Base-by-base conservation (phyloP, 2,113 vertebrate genomes). In the Pithys albifrons region DNA sequence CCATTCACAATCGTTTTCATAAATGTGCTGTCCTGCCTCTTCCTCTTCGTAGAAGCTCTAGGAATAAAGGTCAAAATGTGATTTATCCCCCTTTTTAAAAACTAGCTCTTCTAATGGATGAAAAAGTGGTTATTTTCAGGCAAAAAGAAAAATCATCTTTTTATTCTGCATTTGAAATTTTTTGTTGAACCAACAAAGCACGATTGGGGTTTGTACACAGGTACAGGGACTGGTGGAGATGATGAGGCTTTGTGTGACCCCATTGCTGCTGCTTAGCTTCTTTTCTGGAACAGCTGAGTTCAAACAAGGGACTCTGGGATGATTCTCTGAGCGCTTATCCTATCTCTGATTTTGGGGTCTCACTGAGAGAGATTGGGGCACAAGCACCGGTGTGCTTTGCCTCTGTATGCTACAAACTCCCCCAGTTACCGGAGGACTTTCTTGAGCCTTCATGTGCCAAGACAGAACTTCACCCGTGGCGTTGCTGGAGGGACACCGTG, bases 291-390 rank as follows among this genome's bases (percentile, higher is more conserved):
- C 64, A 86, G 28, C 20, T n/a, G 33, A 24, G 37, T 37, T 67
- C 71, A 19, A 75, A n/a, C 0, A 4, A 33, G 15, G n/a, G 37
- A 11, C 8, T 20, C 58, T 9, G 39, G 62, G 57, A 8, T 19
- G 31, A 20, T 43, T 31, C 77, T 54, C 82, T 18, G 16, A 7
- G 35, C 0, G 0, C 15, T 70, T 49, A 13, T 9, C 0, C 1
- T 20, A 14, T 18, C 35, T 67, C 31, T 66, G 52, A 14, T 19
- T 39, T 14, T 22, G 58, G 58, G 19, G 48, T 84, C 51, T 55
- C 1, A 0, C 35, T 29, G 6, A 6, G 49, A 28, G 29, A 54
- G n/a, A 17, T 0, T 2, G 25, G 48, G 9, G 41, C 62, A 33
- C 19, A 22, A 45, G 16, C 2, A 0, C 39, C 43, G 7, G 10